Conservation (phyloP, 2,113 vertebrate genomes). For the Acanthochromis polyacanthus region DNA sequence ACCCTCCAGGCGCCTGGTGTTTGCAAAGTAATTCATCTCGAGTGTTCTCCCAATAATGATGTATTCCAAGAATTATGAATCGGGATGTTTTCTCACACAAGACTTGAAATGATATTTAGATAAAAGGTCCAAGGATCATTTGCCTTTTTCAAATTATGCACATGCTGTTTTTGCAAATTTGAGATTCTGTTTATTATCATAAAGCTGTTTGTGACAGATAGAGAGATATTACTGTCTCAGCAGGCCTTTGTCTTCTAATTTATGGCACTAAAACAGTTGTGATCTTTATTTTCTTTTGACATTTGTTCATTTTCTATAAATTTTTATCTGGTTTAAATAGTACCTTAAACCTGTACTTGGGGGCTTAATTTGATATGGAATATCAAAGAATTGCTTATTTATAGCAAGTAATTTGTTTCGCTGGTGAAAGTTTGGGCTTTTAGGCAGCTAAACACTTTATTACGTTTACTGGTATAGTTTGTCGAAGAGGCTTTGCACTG, state of each 20-base stretch:
- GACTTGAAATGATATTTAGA: conserved; percentile 84
- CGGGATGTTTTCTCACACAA: conserved; percentile 82
- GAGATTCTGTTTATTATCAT: conserved; percentile 72
- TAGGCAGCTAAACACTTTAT: too few relatives aligned
- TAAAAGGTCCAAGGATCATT: conserved; percentile 77
- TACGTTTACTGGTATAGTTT: too few relatives aligned
- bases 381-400: background rate
- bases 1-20: conserved; percentile 73
- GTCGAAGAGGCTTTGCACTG: too few relatives aligned
- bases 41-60: conserved; percentile 86
- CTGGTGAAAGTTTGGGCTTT: too few relatives aligned
- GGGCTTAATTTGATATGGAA: background rate
- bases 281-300: too few relatives aligned
- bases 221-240: background rate
- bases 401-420: too few relatives aligned
- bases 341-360: too few relatives aligned
- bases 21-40: conserved; percentile 85
- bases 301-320: background rate
- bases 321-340: background rate
- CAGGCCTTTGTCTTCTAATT: background rate
- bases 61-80: conserved; percentile 84
- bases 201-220: conserved; percentile 46
- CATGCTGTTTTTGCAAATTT: conserved; percentile 50
- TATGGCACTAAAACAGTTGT: background rate
- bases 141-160: conserved; percentile 55